Conservation (phyloP, 37 sponge, comb jelly and placozoan genomes). For the Chondrosia reniformis region DNA sequence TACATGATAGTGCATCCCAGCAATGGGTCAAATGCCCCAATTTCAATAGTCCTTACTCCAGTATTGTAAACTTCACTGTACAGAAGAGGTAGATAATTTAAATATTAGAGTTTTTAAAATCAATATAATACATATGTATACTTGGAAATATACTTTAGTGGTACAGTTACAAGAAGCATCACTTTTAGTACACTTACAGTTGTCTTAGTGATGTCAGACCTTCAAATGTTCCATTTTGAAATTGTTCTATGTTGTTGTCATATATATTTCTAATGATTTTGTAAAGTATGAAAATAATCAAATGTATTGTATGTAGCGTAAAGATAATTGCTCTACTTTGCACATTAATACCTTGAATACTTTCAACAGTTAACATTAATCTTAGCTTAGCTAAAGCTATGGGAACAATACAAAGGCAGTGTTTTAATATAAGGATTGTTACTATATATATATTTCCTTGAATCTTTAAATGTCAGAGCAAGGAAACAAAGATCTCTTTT, state of each 20-base stretch:
- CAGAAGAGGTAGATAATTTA: not conserved
- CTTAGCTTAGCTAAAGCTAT: no score
- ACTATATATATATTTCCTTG: no score
- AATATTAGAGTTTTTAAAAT: not conserved
- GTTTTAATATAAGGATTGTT: no score
- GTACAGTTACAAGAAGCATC: not conserved
- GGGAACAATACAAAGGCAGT: no score
- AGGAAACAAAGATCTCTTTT: no score
- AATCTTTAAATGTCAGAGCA: no score
- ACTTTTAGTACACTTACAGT: constrained; percentile 11
- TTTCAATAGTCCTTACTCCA: constrained; percentile 11
- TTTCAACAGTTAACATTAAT: no score
- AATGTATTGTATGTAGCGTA: not conserved
- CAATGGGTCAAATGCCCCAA: constrained; percentile 12
- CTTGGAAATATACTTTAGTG: not conserved
- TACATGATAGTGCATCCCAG: constrained; percentile 29
- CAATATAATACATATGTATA: not conserved
- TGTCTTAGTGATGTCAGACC: constrained; percentile 25
- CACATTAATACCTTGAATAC: no score
- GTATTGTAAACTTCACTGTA: constrained; percentile 27
- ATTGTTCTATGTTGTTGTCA: constrained; percentile 13
- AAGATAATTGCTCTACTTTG: no score
- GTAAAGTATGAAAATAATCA: not conserved
- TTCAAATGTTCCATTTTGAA: constrained; percentile 31
- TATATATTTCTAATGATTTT: constrained; percentile 24